Percentiles rank a stretch among this genome's conserved stretches.
Evolutionary conservation across 2,113 vertebrate genomes (phyloP).

Genomic region (Entelurus aequoreus): DNA sequence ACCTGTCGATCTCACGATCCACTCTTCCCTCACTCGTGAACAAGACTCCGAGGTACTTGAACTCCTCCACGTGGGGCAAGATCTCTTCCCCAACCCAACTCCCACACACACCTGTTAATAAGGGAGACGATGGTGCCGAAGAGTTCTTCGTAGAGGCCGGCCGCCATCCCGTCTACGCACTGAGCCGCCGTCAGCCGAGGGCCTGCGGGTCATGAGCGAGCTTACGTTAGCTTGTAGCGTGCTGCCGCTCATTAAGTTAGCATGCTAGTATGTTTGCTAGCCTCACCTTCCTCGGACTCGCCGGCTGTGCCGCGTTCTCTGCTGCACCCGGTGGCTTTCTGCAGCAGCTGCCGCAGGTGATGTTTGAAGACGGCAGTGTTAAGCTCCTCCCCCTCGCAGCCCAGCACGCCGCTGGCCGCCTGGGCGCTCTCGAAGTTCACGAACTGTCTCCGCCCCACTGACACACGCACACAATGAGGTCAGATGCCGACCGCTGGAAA

Average conservation of each 20-base stretch:
- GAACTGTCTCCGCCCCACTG: constrained; percentile 94
- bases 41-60: too few relatives aligned
- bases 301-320: constrained; percentile 6
- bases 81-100: too few relatives aligned
- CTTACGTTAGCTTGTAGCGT: too few relatives aligned
- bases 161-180: constrained; percentile 89
- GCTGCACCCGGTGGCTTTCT: constrained; percentile 69
- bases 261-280: not conserved
- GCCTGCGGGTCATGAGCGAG: constrained; percentile 56
- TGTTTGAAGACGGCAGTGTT: constrained; percentile 90
- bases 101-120: constrained; percentile 83
- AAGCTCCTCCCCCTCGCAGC: constrained; percentile 87
- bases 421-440: constrained; percentile 83
- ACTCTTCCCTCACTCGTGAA: too few relatives aligned
- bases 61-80: too few relatives aligned
- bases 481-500: not conserved
- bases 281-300: constrained; percentile 61
- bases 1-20: too few relatives aligned
- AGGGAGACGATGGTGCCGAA: constrained; percentile 80
- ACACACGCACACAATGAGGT: not conserved
- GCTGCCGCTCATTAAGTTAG: not conserved
- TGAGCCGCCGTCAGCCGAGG: constrained; percentile 81
- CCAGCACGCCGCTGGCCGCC: constrained; percentile 76
- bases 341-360: constrained; percentile 85
- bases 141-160: constrained; percentile 90